phyloP scores from a whole-genome alignment of 1,140 invertebrate genomes.

The Calliopsis andreniformis region DNA sequence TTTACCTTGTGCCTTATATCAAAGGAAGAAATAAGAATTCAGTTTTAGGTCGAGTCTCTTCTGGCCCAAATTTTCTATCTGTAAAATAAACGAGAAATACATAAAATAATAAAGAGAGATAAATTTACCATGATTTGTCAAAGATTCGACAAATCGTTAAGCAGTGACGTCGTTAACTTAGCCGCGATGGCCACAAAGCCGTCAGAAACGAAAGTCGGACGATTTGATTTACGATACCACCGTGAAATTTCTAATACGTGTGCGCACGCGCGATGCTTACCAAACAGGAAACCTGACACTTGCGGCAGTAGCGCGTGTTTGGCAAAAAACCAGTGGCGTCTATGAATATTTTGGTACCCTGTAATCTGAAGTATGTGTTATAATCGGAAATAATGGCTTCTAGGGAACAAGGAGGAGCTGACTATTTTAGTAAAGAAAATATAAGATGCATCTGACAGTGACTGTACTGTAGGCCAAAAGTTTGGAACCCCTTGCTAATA shows the following conservation, averaged over 20 bases:
- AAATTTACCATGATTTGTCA: neutral
- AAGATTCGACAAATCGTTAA: neutral
- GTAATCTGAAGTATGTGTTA: too few relatives aligned
- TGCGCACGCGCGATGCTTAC: slow-evolving; percentile 35
- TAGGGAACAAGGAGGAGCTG: too few relatives aligned
- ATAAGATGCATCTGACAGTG: too few relatives aligned
- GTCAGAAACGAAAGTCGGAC: slow-evolving; percentile 55
- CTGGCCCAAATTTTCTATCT: too few relatives aligned
- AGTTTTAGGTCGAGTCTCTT: too few relatives aligned
- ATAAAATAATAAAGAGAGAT: too few relatives aligned
- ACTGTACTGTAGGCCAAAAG: too few relatives aligned
- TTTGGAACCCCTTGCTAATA: too few relatives aligned
- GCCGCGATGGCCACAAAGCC: slow-evolving; percentile 20
- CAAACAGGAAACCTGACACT: slow-evolving; percentile 35
- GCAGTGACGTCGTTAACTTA: neutral
- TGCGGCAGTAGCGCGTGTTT: slow-evolving; percentile 22
- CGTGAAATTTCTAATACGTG: slow-evolving; percentile 63
- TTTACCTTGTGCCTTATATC: too few relatives aligned
- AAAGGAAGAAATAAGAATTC: too few relatives aligned
- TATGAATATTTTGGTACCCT: neutral
- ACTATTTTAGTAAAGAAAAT: too few relatives aligned
- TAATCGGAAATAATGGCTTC: neutral
- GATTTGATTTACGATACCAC: slow-evolving; percentile 50
- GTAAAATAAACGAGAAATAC: too few relatives aligned
- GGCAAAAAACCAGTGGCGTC: slow-evolving; percentile 27